These are phyloP conservation scores for Aplysina aerophoba DNA, from an alignment of 37 sponge, comb jelly and placozoan genomes.

Conservation along the genomic window DNA sequence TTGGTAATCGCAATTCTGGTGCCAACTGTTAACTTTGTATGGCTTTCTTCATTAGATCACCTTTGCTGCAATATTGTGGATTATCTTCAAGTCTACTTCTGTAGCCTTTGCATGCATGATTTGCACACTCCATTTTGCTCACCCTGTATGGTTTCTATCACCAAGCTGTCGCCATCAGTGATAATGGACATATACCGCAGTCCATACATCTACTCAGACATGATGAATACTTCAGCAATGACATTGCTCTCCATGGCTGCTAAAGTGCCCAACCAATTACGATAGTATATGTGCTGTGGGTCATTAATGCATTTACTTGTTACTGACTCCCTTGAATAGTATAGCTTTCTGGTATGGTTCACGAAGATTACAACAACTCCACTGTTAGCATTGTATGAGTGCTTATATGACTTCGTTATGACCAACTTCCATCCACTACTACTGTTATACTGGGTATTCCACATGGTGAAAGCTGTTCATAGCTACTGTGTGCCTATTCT, in stretches of 20 bases:
- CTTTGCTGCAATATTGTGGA: constrained; percentile 34
- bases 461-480: constrained; percentile 18
- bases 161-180: constrained; percentile 15
- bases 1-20: background rate
- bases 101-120: constrained; percentile 61
- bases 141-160: constrained; percentile 33
- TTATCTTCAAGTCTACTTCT: constrained; percentile 43
- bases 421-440: constrained; percentile 56
- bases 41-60: constrained; percentile 45
- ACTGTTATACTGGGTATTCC: constrained; percentile 41
- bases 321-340: constrained; percentile 45
- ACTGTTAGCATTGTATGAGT: constrained; percentile 64
- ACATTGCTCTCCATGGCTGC: constrained; percentile 48
- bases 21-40: background rate
- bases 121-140: constrained; percentile 61
- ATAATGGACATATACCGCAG: constrained; percentile 44
- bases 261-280: constrained; percentile 1
- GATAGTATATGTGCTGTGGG: constrained; percentile 5
- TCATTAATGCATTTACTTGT: background rate
- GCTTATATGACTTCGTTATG: constrained; percentile 55
- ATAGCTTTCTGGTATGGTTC: constrained; percentile 29
- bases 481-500: background rate
- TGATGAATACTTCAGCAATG: constrained; percentile 40
- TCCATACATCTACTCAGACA: constrained; percentile 44
- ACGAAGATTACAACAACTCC: constrained; percentile 58